Percentiles rank a stretch among this genome's conserved stretches.
These are phyloP conservation scores for Porites lutea DNA, from an alignment of 64 coral and sea anemone genomes.

Conservation along the genomic window DNA sequence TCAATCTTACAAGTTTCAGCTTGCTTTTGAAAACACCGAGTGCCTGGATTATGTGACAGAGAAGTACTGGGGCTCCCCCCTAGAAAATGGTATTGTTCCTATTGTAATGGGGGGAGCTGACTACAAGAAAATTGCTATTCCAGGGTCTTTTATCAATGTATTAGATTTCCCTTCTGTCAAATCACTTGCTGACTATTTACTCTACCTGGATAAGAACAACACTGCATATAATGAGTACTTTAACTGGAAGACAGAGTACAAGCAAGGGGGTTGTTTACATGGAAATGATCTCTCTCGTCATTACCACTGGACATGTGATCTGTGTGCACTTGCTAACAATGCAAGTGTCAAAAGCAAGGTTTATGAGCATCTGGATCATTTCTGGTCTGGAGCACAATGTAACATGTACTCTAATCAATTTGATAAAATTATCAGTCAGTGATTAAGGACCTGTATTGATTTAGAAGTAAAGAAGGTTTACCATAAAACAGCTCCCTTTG, in stretches of 20 bases:
- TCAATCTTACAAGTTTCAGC: constrained; percentile 60
- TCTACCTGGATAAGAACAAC: constrained; percentile 58
- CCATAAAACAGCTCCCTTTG: no score
- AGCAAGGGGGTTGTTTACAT: not conserved
- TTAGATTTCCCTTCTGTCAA: constrained; percentile 62
- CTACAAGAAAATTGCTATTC: constrained; percentile 63
- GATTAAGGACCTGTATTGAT: no score
- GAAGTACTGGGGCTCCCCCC: constrained; percentile 67
- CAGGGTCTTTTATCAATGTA: constrained; percentile 73
- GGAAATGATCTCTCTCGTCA: no score
- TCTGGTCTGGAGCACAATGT: not conserved
- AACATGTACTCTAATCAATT: no score
- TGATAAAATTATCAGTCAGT: no score
- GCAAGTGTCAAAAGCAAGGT: not conserved
- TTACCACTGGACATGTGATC: constrained; percentile 17
- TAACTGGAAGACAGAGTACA: constrained; percentile 63
- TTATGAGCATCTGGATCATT: not conserved
- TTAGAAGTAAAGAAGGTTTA: no score
- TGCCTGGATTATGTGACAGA: constrained; percentile 74
- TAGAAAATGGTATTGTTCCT: constrained; percentile 46
- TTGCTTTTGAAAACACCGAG: constrained; percentile 78
- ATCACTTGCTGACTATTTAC: constrained; percentile 59
- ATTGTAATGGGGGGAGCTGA: constrained; percentile 69
- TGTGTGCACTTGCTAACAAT: constrained; percentile 24
- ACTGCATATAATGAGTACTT: constrained; percentile 68